Conservation (phyloP, 2,888 invertebrate species). For the Synanthedon vespiformis region DNA sequence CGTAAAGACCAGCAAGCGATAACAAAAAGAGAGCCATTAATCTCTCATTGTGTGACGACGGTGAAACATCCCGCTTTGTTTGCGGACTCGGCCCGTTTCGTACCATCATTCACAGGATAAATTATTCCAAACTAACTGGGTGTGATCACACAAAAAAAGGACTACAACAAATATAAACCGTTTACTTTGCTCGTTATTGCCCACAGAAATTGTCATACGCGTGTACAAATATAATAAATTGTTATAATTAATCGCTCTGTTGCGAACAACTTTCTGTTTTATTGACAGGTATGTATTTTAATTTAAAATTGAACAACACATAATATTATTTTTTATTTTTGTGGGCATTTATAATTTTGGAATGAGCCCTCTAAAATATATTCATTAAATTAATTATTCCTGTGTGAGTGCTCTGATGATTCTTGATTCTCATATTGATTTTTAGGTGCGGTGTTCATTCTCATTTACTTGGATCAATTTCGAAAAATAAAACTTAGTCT, state of each 20-base stretch:
- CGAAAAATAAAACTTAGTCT: no score
- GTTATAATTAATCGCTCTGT: background rate
- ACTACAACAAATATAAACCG: constrained; percentile 46
- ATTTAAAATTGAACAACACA: no score
- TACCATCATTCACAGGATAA: constrained; percentile 32
- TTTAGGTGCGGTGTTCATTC: no score
- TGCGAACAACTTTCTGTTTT: no score
- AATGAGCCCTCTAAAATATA: no score
- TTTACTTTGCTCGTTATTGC: constrained; percentile 26
- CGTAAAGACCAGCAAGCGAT: constrained; percentile 58
- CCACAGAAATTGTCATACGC: constrained; percentile 26
- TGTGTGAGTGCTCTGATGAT: no score
- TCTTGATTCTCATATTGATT: no score
- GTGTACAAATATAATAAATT: constrained; percentile 55
- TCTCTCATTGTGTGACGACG: constrained; percentile 59
- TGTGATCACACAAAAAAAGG: constrained; percentile 56
- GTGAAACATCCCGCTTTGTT: constrained; percentile 55
- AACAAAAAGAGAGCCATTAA: constrained; percentile 64
- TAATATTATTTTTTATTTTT: no score
- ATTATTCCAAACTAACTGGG: constrained; percentile 59
- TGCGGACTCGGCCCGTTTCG: constrained; percentile 51
- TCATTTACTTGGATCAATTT: no score
- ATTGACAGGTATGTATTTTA: no score
- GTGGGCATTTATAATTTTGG: no score
- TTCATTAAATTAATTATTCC: no score